These are phyloP conservation scores for Nyctereutes procyonoides DNA, from an alignment of 2,113 vertebrate species.

Conservation along the genomic window DNA sequence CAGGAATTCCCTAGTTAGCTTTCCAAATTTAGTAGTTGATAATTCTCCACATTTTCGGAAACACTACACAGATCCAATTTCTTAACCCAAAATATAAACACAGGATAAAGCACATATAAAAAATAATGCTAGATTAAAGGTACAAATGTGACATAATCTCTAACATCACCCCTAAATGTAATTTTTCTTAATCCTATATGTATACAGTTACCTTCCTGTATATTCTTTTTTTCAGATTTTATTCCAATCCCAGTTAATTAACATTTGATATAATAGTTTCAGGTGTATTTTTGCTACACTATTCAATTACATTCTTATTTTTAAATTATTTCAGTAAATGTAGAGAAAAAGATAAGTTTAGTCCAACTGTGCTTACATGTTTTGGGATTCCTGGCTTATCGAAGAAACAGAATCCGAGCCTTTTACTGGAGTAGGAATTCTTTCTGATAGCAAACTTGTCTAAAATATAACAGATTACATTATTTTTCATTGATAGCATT, in stretches of 20 bases:
- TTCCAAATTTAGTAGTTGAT: constrained; percentile 42
- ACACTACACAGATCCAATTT: neutral
- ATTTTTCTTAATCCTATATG: neutral
- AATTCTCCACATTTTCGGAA: constrained; percentile 33
- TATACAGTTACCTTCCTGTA: neutral
- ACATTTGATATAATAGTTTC: neutral
- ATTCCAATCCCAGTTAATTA: neutral
- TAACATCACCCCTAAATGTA: neutral
- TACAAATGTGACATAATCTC: neutral
- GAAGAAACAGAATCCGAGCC: constrained; percentile 81
- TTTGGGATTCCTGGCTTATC: constrained; percentile 86
- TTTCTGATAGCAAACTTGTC: constrained; percentile 90
- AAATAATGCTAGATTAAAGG: neutral
- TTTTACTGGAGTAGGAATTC: constrained; percentile 89
- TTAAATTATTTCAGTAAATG: constrained; percentile 38
- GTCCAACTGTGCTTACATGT: constrained; percentile 85
- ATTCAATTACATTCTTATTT: neutral
- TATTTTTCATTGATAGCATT: neutral
- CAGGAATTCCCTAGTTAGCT: neutral
- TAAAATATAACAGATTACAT: constrained; percentile 77
- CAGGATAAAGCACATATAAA: neutral
- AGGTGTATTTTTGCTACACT: neutral
- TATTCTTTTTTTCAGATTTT: neutral
- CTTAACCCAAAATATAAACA: constrained; percentile 15
- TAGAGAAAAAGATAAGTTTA: neutral